Evolutionary conservation across 2,888 invertebrate genomes (phyloP).

Genomic region (Drosophila acutilabella): DNA sequence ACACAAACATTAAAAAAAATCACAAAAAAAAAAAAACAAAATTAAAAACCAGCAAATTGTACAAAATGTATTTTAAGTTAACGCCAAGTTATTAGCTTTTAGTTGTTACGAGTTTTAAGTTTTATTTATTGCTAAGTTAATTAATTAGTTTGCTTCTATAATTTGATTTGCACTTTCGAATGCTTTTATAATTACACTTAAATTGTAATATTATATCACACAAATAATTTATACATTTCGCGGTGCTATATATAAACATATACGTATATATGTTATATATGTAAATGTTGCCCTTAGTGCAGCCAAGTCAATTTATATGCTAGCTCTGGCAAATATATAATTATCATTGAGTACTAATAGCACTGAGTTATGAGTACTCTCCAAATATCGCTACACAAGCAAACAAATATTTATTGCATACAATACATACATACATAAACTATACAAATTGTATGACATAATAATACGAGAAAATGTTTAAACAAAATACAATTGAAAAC

Average conservation of each 20-base stretch:
- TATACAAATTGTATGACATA: slow-evolving; percentile 65
- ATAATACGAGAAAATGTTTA: slow-evolving; percentile 65
- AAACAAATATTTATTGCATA: slow-evolving; percentile 67
- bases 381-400: slow-evolving; percentile 38
- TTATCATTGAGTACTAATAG: slow-evolving; percentile 35
- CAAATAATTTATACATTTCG: slow-evolving; percentile 74
- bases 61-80: slow-evolving; percentile 71
- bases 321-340: slow-evolving; percentile 32
- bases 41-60: slow-evolving; percentile 67
- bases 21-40: slow-evolving; percentile 20
- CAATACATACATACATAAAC: slow-evolving; percentile 43
- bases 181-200: slow-evolving; percentile 28
- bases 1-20: slow-evolving; percentile 10
- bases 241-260: slow-evolving; percentile 75
- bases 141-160: slow-evolving; percentile 35
- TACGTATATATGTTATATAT: slow-evolving; percentile 12
- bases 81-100: slow-evolving; percentile 48
- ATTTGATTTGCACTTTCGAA: slow-evolving; percentile 16
- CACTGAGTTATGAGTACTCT: slow-evolving; percentile 44
- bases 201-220: slow-evolving; percentile 16
- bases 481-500: slow-evolving; percentile 41
- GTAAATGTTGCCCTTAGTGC: slow-evolving; percentile 57
- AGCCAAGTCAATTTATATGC: slow-evolving; percentile 53
- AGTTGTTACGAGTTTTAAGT: slow-evolving; percentile 67
- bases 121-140: slow-evolving; percentile 63